Evolutionary conservation across 1,140 invertebrate species (phyloP), one percentile per base, ranked within the genome.

Genomic region (Drosophila sturtevanti): DNA sequence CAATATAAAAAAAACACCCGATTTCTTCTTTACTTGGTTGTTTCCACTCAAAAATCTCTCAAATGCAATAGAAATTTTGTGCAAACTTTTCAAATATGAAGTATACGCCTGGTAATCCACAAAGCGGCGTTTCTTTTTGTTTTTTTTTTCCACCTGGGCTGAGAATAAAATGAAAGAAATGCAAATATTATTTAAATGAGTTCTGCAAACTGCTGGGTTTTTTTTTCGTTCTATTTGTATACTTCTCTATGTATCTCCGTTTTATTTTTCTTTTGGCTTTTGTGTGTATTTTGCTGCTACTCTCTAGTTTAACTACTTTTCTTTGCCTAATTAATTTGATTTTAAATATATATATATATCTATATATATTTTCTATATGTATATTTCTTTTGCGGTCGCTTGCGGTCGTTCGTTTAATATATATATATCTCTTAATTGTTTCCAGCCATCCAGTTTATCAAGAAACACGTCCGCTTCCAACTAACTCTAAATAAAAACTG

Each of bases 391-490:
- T 85, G 81, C 81, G 71, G 74, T 86, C 81, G 81, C 73, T 76
- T 68, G 72, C 85, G 82, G 75, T 78, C 75, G 68, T 72, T 48
- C 41, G 41, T 48, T 48, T 10, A 16, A 44, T 44, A 44, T 44
- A 89, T 77, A 59, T 72, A 76, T 68, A 68, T 73, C 41, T 79
- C 22, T 63, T 56, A 48, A 48, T 84, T 67, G 80, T 91, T 81
- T 92, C 91, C 91, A 92, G 91, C 91, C 91, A 92, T 91, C 91
- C 86, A 91, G 89, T 86, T 78, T 67, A 74, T 37, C 41, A 48
- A 80, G 77, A 79, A 81, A 77, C 86, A 89, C 85, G 81, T 91
- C 90, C 87, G 84, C 87, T 89, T 84, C 75, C 85, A 81, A 84
- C 87, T 91, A 91, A 90, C 79, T 90, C 90, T 91, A 90, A 89